These are phyloP conservation scores for Enteromius afrohamiltoni DNA, from an alignment of 2,797 vertebrate species.

Conservation along the genomic window DNA sequence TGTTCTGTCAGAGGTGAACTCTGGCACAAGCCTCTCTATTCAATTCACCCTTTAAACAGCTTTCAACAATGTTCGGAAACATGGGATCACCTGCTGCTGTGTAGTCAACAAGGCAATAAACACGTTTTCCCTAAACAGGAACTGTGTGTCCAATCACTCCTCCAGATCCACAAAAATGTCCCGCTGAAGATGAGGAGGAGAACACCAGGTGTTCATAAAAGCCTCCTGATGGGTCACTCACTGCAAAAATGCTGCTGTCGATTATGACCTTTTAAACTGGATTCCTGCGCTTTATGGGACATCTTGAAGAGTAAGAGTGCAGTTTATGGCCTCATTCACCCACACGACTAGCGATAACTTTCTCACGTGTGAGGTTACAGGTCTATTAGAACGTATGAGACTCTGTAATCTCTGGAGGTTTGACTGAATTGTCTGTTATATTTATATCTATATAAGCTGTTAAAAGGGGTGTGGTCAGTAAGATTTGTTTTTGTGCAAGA, in stretches of 20 bases:
- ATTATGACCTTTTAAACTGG: conserved; percentile 49
- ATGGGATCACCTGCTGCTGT: conserved; percentile 3
- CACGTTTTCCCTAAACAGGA: conserved; percentile 44
- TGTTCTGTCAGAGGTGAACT: conserved; percentile 1
- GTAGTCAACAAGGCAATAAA: conserved; percentile 45
- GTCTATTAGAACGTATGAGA: not conserved
- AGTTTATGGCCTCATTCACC: conserved; percentile 4
- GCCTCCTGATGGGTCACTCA: conserved; percentile 34
- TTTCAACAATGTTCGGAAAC: not conserved
- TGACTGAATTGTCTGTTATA: not conserved
- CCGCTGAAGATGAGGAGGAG: conserved; percentile 6
- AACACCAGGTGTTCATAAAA: conserved; percentile 29
- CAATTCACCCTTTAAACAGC: not conserved
- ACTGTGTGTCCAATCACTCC: not conserved
- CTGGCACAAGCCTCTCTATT: not conserved
- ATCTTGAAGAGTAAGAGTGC: conserved; percentile 11
- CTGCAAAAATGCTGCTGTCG: conserved; percentile 23
- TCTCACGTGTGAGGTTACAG: conserved; percentile 35
- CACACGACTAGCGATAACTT: conserved; percentile 13
- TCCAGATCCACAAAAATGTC: conserved; percentile 8
- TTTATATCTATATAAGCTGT: not conserved
- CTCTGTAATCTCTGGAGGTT: not conserved
- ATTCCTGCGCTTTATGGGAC: conserved; percentile 40
- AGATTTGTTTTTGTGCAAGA: not conserved
- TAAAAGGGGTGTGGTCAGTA: not conserved